Conservation (phyloP, 2,797 vertebrate genomes). For the Dendrocincla tyrannina region DNA sequence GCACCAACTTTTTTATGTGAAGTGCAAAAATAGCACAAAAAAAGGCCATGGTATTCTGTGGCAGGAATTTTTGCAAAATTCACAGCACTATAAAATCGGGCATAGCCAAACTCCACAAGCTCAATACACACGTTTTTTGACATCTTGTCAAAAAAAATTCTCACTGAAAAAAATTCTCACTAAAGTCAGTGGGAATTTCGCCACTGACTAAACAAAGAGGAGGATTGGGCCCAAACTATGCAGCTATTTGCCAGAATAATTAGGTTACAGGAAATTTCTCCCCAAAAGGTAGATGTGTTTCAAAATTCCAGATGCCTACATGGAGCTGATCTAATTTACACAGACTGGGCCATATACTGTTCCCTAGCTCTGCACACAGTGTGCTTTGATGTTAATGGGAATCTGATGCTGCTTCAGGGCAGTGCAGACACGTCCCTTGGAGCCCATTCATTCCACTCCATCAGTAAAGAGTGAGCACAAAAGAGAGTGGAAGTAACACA, state of each 20-base stretch:
- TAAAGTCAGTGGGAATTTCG: neutral
- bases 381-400: constrained; percentile 38
- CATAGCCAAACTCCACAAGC: neutral
- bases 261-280: constrained; percentile 59
- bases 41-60: neutral
- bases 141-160: neutral
- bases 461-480: constrained; percentile 1
- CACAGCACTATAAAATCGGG: neutral
- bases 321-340: constrained; percentile 43
- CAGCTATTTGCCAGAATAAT: constrained; percentile 58
- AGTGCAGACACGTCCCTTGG: neutral
- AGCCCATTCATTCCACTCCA: constrained; percentile 24
- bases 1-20: neutral
- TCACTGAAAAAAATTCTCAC: neutral
- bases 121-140: rapidly evolving
- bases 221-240: neutral
- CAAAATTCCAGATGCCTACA: constrained; percentile 45
- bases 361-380: neutral
- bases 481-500: constrained; percentile 40
- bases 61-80: neutral
- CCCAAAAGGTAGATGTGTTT: constrained; percentile 38
- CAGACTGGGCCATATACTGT: neutral
- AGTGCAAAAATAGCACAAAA: neutral
- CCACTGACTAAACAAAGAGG: constrained; percentile 2
- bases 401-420: constrained; percentile 36